A percentile compares a stretch with the other conserved stretches of the same genome.
phyloP scores from a whole-genome alignment of 2,888 invertebrate genomes.

The Diachrysia chrysitis region DNA sequence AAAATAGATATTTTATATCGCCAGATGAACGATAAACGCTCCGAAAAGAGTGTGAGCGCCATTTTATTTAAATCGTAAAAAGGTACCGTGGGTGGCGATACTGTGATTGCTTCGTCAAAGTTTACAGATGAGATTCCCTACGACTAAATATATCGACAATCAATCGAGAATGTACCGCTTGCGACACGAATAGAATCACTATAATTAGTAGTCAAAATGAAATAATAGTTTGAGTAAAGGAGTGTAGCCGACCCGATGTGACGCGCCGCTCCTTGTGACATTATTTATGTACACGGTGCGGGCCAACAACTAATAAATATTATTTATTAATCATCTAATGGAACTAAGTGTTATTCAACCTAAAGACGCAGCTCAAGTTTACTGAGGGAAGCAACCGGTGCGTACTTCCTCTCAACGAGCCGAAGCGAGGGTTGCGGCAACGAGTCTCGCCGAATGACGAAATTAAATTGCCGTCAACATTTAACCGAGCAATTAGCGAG shows the following conservation, averaged over 20 bases:
- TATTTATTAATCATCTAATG: constrained; percentile 74
- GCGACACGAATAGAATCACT: constrained; percentile 69
- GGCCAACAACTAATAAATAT: constrained; percentile 71
- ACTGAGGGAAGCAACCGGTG: constrained; percentile 72
- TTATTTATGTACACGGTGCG: constrained; percentile 75
- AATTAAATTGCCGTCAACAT: constrained; percentile 75
- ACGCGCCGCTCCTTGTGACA: constrained; percentile 60
- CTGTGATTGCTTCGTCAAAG: constrained; percentile 53
- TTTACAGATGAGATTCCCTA: constrained; percentile 55
- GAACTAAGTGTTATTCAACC: constrained; percentile 64
- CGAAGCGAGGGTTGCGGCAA: constrained; percentile 63
- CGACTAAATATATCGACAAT: constrained; percentile 76
- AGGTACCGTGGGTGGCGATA: constrained; percentile 53
- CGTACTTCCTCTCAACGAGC: constrained; percentile 69
- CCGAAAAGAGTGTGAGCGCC: constrained; percentile 53
- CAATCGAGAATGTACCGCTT: constrained; percentile 75
- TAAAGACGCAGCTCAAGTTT: constrained; percentile 54
- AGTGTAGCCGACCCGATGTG: constrained; percentile 33
- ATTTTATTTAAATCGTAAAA: constrained; percentile 57
- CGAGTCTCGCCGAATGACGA: constrained; percentile 60
- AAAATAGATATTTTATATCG: constrained; percentile 65
- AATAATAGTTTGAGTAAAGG: constrained; percentile 59
- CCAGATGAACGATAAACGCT: constrained; percentile 64
- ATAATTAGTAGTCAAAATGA: constrained; percentile 65
- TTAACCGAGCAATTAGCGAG: constrained; percentile 72